phyloP scores from a whole-genome alignment of 2,113 vertebrate genomes.

The Callipepla californica region DNA sequence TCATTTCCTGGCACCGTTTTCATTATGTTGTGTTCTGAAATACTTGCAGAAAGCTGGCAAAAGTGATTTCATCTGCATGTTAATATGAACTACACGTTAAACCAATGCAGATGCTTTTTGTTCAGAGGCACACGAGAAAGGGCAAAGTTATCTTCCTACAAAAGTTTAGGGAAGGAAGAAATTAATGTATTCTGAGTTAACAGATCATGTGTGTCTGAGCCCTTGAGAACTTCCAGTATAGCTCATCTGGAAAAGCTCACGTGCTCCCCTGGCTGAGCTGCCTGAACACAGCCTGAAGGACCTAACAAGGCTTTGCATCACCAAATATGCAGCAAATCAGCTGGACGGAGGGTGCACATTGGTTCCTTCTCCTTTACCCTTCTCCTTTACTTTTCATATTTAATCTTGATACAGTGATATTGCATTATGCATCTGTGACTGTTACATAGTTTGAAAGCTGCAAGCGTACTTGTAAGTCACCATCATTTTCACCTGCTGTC shows the following conservation, averaged over 20 bases:
- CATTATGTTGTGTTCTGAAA: neutral
- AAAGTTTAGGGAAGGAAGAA: neutral
- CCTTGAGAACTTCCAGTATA: no score
- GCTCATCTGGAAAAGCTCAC: neutral
- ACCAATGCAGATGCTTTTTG: rapidly evolving
- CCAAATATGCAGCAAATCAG: neutral
- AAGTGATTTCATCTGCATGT: neutral
- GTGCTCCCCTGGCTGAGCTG: neutral
- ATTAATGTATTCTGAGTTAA: rapidly evolving
- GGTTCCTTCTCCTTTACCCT: neutral
- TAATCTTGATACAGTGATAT: neutral
- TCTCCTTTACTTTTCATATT: neutral
- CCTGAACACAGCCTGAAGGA: neutral
- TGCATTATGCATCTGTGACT: no score
- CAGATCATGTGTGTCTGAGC: rapidly evolving
- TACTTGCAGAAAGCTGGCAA: neutral
- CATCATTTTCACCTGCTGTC: neutral
- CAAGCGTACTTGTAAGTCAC: neutral
- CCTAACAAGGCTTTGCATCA: neutral
- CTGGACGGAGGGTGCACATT: neutral
- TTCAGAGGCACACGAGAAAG: rapidly evolving
- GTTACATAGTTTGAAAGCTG: neutral
- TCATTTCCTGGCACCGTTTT: neutral
- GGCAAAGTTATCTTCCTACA: neutral
- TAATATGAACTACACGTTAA: neutral